Percentiles rank a stretch among this genome's conserved stretches.
phyloP scores from a whole-genome alignment of 2,113 vertebrate genomes.

The Syrrhaptes paradoxus region DNA sequence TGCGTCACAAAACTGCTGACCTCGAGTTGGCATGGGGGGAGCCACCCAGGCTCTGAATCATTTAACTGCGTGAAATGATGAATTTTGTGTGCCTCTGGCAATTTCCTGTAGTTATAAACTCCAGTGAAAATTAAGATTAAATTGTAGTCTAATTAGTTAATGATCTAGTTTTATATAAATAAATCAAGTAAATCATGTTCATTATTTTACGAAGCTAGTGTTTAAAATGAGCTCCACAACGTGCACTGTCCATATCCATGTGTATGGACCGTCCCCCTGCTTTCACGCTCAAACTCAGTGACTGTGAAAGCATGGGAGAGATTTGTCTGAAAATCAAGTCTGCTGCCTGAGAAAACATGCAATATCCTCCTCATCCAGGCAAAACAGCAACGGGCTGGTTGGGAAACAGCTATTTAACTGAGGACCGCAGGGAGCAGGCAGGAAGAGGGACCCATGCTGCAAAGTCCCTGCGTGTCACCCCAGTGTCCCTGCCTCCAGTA shows the following conservation, averaged over 20 bases:
- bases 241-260: neutral
- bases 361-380: neutral
- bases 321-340: neutral
- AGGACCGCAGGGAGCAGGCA: neutral
- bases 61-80: neutral
- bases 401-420: neutral
- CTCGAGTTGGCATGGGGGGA: neutral
- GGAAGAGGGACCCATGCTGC: accelerated
- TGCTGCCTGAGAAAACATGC: neutral
- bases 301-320: neutral
- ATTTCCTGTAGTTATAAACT: neutral
- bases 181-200: neutral
- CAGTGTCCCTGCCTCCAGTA: neutral
- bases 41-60: neutral
- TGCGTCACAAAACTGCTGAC: neutral
- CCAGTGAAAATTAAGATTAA: neutral
- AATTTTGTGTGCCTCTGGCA: neutral
- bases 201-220: neutral
- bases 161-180: neutral
- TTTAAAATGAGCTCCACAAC: neutral
- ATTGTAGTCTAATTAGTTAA: neutral
- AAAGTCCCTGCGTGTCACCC: neutral
- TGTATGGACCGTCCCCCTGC: neutral
- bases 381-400: neutral
- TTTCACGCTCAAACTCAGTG: neutral